phyloP scores from a whole-genome alignment of 2,113 vertebrate species.

The Isichthys henryi region DNA sequence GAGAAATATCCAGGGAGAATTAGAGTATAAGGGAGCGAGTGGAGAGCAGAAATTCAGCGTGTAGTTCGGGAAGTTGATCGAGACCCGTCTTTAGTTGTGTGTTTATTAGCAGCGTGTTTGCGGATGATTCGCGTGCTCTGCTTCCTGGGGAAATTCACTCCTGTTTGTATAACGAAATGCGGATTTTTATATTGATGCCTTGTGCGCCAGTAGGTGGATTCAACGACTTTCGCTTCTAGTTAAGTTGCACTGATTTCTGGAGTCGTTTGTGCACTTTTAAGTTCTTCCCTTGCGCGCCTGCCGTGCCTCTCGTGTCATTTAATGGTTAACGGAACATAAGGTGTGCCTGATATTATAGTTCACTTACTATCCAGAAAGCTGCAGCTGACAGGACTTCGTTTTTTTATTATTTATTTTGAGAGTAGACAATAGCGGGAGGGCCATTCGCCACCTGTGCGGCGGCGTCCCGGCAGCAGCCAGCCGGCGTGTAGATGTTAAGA shows the following conservation, averaged over 20 bases:
- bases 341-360: background rate
- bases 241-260: background rate
- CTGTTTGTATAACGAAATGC: background rate
- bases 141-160: background rate
- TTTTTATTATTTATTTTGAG: slow-evolving; percentile 19
- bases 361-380: background rate
- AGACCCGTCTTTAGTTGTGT: background rate
- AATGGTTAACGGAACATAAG: background rate
- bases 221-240: background rate
- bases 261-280: background rate
- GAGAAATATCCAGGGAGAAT: background rate
- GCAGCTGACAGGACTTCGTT: background rate
- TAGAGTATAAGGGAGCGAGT: background rate
- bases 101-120: background rate
- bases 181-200: background rate
- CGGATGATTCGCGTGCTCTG: background rate
- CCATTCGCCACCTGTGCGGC: slow-evolving; percentile 28
- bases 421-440: slow-evolving; percentile 22
- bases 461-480: background rate
- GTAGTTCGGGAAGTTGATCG: background rate
- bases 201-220: background rate
- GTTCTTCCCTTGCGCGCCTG: background rate
- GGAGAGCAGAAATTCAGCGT: background rate
- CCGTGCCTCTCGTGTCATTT: background rate
- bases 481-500: background rate